A percentile compares a stretch with the other conserved stretches of the same genome.
phyloP scores from a whole-genome alignment of 2,113 vertebrate genomes.

The Ascaphus truei region DNA sequence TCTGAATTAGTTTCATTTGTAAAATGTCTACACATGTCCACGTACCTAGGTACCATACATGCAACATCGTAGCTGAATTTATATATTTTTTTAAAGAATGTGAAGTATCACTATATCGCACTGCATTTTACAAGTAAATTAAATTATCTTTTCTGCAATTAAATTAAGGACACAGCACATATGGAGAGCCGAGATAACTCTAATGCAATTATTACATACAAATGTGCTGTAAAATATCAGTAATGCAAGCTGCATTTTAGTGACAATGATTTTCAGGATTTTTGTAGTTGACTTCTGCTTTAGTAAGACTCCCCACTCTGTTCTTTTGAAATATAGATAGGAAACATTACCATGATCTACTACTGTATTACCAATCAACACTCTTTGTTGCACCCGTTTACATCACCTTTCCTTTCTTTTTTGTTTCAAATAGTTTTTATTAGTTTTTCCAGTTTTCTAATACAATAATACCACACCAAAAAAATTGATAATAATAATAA shows the following conservation, averaged over 20 bases:
- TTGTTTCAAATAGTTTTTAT: too few relatives aligned
- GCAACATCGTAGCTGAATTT: not conserved
- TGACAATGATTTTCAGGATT: not conserved
- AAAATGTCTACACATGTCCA: not conserved
- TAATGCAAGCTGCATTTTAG: conserved; percentile 20
- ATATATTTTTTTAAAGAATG: not conserved
- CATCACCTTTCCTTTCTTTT: too few relatives aligned
- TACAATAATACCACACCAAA: too few relatives aligned
- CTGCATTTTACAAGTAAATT: conserved; percentile 28
- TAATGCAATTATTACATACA: conserved; percentile 30
- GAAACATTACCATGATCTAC: too few relatives aligned
- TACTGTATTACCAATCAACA: too few relatives aligned
- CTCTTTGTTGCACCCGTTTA: too few relatives aligned
- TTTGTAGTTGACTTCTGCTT: conserved; percentile 3
- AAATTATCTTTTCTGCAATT: conserved; percentile 20
- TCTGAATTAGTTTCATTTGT: not conserved
- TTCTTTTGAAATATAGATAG: not conserved
- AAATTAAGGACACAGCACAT: conserved; percentile 28
- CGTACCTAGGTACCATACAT: not conserved
- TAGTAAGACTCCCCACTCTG: not conserved
- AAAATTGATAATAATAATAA: too few relatives aligned
- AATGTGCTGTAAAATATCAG: conserved; percentile 29
- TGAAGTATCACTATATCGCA: conserved; percentile 6
- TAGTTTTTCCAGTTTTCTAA: too few relatives aligned
- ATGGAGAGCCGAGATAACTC: conserved; percentile 31